A percentile compares a stretch with the other conserved stretches of the same genome.
These are phyloP conservation scores for Drosophila pseudotalamancana DNA, from an alignment of 2,888 invertebrate species.

Conservation along the genomic window DNA sequence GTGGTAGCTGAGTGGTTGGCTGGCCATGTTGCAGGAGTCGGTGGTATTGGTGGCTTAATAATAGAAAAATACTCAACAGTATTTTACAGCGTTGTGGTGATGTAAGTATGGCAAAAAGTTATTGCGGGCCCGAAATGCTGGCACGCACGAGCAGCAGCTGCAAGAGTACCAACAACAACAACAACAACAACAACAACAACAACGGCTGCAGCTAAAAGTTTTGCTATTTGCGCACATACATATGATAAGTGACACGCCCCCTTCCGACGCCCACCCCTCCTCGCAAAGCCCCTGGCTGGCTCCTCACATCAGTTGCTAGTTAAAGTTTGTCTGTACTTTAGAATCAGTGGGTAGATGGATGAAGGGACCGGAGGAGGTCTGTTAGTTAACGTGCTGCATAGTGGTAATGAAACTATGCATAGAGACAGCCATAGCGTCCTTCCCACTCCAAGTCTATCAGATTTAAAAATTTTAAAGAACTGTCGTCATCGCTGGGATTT, in stretches of 20 bases:
- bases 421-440: not conserved
- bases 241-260: slow-evolving; percentile 26
- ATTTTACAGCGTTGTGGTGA: slow-evolving; percentile 74
- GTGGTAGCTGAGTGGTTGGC: not conserved
- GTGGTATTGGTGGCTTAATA: slow-evolving; percentile 42
- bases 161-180: no score
- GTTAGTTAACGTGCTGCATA: not conserved
- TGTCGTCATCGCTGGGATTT: slow-evolving; percentile 36
- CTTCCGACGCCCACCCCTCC: not conserved
- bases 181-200: no score
- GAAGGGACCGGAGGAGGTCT: not conserved
- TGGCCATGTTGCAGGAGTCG: not conserved
- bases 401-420: slow-evolving; percentile 28
- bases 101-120: slow-evolving; percentile 67
- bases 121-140: slow-evolving; percentile 47
- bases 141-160: slow-evolving; percentile 45
- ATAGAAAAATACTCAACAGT: slow-evolving; percentile 75
- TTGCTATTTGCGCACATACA: slow-evolving; percentile 25
- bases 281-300: not conserved
- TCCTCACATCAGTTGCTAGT: slow-evolving; percentile 56
- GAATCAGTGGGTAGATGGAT: slow-evolving; percentile 1
- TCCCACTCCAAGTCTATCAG: not conserved
- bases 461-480: slow-evolving; percentile 48
- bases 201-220: slow-evolving; percentile 16
- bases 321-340: slow-evolving; percentile 48